phyloP scores from a whole-genome alignment of 2,888 invertebrate genomes.

The Tipula lateralis region DNA sequence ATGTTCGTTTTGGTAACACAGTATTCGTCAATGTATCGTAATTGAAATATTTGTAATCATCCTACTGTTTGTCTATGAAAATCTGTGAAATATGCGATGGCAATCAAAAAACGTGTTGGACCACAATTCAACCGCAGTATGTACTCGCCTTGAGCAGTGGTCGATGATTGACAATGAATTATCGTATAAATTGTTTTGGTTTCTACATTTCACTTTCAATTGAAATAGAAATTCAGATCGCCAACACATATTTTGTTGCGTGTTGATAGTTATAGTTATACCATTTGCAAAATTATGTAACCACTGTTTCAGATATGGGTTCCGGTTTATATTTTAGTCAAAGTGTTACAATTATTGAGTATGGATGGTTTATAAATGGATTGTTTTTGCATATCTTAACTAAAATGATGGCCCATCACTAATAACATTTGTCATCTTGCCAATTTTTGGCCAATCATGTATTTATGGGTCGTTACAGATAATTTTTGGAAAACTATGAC shows the following conservation, averaged over 20 bases:
- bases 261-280: neutral
- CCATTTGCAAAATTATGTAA: neutral
- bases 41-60: neutral
- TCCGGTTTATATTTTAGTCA: neutral
- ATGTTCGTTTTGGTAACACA: neutral
- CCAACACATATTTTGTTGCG: neutral
- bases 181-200: neutral
- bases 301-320: neutral
- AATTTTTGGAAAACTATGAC: no score
- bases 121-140: neutral
- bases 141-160: neutral
- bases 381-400: neutral
- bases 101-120: neutral
- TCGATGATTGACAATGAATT: neutral
- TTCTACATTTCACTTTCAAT: conserved; percentile 4
- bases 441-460: no score
- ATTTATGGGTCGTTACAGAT: no score
- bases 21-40: neutral
- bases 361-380: neutral
- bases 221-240: neutral
- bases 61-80: no score
- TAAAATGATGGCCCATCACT: no score
- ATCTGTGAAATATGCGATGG: neutral
- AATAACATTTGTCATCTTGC: no score
- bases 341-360: neutral